Evolutionary conservation across 2,888 invertebrate species (phyloP).

Genomic region (Agapostemon virescens): DNA sequence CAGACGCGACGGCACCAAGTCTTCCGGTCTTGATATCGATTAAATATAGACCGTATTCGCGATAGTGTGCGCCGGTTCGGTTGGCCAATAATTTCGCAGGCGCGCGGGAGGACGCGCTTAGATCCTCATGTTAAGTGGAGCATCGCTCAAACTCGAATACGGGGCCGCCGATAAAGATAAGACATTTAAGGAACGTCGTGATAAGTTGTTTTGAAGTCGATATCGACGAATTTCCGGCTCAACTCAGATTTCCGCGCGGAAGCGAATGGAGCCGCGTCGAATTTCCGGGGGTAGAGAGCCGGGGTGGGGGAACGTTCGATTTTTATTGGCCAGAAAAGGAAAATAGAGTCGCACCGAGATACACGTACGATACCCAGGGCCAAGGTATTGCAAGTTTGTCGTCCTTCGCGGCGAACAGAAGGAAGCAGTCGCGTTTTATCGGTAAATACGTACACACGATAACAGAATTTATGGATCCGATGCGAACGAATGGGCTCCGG

Average conservation of each 20-base stretch:
- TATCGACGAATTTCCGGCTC: constrained; percentile 18
- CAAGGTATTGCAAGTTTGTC: neutral
- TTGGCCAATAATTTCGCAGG: constrained; percentile 42
- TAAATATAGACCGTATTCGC: constrained; percentile 45
- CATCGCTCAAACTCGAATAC: constrained; percentile 48
- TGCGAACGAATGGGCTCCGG: constrained; percentile 1
- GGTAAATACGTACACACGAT: neutral
- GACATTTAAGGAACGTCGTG: constrained; percentile 41
- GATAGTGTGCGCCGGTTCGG: neutral
- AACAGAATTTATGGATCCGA: neutral
- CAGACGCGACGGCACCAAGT: constrained; percentile 55
- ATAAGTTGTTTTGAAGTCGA: constrained; percentile 46
- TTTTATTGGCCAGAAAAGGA: constrained; percentile 1
- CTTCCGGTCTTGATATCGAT: constrained; percentile 42
- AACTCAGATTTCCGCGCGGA: constrained; percentile 25
- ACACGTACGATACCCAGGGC: neutral
- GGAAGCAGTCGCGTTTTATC: neutral
- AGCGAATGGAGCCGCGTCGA: neutral
- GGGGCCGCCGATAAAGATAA: constrained; percentile 33
- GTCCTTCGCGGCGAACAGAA: neutral
- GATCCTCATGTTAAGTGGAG: constrained; percentile 47
- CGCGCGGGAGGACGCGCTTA: neutral
- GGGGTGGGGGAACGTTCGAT: neutral
- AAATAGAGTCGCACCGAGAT: neutral
- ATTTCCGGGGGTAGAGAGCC: neutral